Evolutionary conservation across 1,140 invertebrate species (phyloP).

Genomic region (Maconellicoccus hirsutus): DNA sequence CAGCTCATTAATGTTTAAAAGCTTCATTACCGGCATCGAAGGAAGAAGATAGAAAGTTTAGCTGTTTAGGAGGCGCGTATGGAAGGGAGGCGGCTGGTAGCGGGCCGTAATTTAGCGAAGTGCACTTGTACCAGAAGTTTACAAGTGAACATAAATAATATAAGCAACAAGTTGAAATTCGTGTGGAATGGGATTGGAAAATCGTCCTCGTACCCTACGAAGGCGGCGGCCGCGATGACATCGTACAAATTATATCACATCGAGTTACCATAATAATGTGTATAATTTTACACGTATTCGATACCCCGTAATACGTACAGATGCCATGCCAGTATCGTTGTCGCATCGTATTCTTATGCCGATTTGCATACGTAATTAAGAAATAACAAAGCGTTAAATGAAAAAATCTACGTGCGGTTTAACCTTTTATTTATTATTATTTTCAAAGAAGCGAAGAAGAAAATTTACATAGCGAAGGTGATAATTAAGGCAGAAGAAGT

Average conservation of each 20-base stretch:
- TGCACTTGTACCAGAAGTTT: constrained; percentile 20
- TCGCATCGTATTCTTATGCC: no score
- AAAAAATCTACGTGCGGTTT: no score
- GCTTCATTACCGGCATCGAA: constrained; percentile 17
- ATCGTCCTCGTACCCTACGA: neutral
- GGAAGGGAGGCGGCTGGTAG: neutral
- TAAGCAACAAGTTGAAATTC: constrained; percentile 19
- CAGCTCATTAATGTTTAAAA: constrained; percentile 17
- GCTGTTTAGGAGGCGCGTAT: neutral
- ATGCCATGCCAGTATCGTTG: no score
- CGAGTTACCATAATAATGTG: no score
- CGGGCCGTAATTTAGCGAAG: constrained; percentile 14
- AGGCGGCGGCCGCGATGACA: no score
- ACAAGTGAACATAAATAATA: constrained; percentile 20
- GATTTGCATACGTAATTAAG: no score
- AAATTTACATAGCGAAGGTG: neutral
- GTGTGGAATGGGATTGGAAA: constrained; percentile 4
- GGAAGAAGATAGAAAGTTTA: constrained; percentile 9
- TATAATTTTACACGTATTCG: no score
- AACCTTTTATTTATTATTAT: no score
- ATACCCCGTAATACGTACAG: no score
- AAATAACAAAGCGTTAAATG: no score
- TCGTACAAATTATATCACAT: no score
- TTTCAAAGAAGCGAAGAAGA: neutral
- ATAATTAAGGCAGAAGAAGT: neutral